Base-by-base conservation (phyloP, 2,888 invertebrate species). In the Ptycholaimellus sp. region DNA sequence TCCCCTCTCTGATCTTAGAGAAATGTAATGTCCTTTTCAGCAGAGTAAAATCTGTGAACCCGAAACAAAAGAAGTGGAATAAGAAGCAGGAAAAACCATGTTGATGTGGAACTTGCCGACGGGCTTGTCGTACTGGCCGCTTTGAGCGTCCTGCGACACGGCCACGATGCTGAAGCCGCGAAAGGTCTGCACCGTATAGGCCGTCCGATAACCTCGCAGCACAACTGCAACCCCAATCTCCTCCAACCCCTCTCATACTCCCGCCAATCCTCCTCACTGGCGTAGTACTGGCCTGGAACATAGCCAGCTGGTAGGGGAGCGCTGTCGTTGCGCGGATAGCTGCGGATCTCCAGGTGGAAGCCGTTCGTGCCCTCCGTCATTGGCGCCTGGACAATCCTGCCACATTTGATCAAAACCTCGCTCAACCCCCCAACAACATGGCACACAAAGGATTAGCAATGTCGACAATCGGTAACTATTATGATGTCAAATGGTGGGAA, bases 111-210 rank as follows among this genome's bases (percentile, higher is more conserved):
- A 56, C 18, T 44, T 39, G 2, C 56, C 56, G 7, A 48, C 53
- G 2, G 54, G 46, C 21, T 43, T 35, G 40, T 44, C 47, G 23
- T 13, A 9, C 29, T 25, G 7, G 7, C 25, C 13, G 7, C 25
- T 9, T 9, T 25, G 7, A 25, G 25, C 13, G 27, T 48, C 43
- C 21, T 49, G 49, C 25, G 47, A 47, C 11, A 46, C 44, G 3
- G 54, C 48, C 2, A 50, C 48, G 9, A 56, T 36, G 3, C 51
- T 49, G 36, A 56, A 56, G 3, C 54, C 56, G 13, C 56, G 49
- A 41, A 56, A 56, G n/a, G 56, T 57, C 35, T 56, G 53, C n/a
- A 53, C 56, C 3, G 53, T 53, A 41, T 49, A 53, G 36, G 50
- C 46, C 5, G 55, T 56, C 27, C 48, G 43, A 49, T 51, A 50